phyloP scores from a whole-genome alignment of 2,888 invertebrate genomes.

The Apomyelois bistriatella region DNA sequence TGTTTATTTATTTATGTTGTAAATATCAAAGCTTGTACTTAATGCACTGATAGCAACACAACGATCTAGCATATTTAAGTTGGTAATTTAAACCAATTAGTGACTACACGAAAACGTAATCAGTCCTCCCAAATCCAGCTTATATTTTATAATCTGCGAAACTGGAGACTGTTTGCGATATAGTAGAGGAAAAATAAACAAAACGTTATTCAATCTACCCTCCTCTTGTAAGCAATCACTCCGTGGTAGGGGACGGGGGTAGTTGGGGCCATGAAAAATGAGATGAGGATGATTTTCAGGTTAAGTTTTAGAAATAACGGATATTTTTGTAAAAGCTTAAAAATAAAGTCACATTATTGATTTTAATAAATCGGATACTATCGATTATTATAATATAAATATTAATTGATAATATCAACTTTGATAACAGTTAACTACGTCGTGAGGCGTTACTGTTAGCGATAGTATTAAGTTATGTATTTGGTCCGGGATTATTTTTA shows the following conservation, averaged over 20 bases:
- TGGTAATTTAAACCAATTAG: not conserved
- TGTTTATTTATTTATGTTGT: too few relatives aligned
- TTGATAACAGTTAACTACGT: too few relatives aligned
- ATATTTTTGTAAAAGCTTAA: not conserved
- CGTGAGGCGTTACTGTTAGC: too few relatives aligned
- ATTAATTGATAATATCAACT: too few relatives aligned
- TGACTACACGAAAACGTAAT: conserved; percentile 17
- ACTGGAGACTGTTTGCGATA: conserved; percentile 21
- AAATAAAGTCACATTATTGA: not conserved
- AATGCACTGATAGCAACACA: too few relatives aligned
- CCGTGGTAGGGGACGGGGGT: conserved; percentile 42
- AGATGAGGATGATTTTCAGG: not conserved
- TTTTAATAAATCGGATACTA: too few relatives aligned
- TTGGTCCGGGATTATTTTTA: too few relatives aligned
- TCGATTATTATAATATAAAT: too few relatives aligned
- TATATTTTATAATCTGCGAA: conserved; percentile 33
- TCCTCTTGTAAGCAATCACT: conserved; percentile 66
- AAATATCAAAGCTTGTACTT: too few relatives aligned
- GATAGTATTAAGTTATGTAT: too few relatives aligned
- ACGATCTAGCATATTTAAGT: too few relatives aligned
- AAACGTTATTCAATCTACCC: conserved; percentile 73
- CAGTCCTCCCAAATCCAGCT: conserved; percentile 19
- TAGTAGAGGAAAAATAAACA: conserved; percentile 63
- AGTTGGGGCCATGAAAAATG: conserved; percentile 33
- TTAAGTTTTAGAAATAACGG: too few relatives aligned